Conservation (phyloP, 1,140 invertebrate species). For the Brachionus plicatilis region DNA sequence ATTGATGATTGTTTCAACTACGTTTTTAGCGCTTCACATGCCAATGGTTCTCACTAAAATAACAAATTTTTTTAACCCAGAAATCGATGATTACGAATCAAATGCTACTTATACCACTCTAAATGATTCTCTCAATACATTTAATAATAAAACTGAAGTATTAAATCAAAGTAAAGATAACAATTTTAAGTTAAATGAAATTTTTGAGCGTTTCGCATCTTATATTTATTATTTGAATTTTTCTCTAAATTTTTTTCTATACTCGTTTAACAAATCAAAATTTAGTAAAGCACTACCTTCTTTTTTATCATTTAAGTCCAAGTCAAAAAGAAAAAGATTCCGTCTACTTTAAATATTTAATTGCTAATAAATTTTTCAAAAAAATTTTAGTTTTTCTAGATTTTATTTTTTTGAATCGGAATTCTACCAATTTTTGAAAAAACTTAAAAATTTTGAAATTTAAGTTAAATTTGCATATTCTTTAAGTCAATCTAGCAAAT, state of each 20-base stretch:
- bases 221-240: constrained; percentile 69
- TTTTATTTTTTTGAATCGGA: background rate
- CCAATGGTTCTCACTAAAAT: background rate
- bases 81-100: background rate
- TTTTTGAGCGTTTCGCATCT: background rate
- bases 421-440: too few relatives aligned
- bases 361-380: background rate
- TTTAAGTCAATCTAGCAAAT: too few relatives aligned
- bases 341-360: background rate
- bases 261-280: constrained; percentile 50
- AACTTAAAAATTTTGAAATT: too few relatives aligned
- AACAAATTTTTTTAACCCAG: background rate
- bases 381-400: background rate
- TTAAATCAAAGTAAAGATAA: background rate
- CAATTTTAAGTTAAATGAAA: background rate
- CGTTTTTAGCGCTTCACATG: constrained; percentile 62
- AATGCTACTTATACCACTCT: background rate
- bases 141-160: background rate
- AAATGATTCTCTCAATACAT: background rate
- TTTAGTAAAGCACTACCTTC: background rate
- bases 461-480: too few relatives aligned
- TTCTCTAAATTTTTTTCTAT: constrained; percentile 77
- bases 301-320: background rate
- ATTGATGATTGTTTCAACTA: constrained; percentile 72
- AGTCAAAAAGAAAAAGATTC: background rate